Percentiles rank a stretch among this genome's conserved stretches.
These are phyloP conservation scores for Grus americana DNA, from an alignment of 2,113 vertebrate genomes.

Conservation along the genomic window DNA sequence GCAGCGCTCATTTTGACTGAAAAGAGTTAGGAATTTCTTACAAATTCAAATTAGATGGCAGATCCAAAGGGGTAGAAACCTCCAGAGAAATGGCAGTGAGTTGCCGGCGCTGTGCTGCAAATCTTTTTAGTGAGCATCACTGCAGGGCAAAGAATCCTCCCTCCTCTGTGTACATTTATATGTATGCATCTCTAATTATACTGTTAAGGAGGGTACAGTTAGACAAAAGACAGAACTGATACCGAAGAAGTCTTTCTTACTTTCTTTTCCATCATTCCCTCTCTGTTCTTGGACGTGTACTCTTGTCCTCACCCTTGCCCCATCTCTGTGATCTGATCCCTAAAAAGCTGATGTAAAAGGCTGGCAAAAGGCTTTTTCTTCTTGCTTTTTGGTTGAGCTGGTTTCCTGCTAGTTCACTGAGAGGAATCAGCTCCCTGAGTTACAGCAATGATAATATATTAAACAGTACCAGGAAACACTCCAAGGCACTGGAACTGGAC, in stretches of 20 bases:
- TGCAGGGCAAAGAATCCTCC: not conserved
- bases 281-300: not conserved
- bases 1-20: not conserved
- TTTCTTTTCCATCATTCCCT: not conserved
- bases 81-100: not conserved
- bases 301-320: not conserved
- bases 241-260: not conserved
- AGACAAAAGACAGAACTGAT: not conserved
- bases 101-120: not conserved
- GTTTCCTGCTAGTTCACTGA: not conserved
- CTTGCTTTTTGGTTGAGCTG: not conserved
- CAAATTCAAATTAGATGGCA: not conserved
- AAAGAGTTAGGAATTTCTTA: not conserved
- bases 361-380: not conserved
- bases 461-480: slow-evolving; percentile 31
- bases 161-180: not conserved
- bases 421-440: not conserved
- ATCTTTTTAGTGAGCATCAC: not conserved
- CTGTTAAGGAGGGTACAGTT: not conserved
- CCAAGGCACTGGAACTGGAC: not conserved
- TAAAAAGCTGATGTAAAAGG: not conserved
- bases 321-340: not conserved
- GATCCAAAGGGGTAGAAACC: not conserved
- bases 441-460: not conserved
- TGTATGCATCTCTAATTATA: not conserved